These are phyloP conservation scores for Acanthurus leucopareius DNA, from an alignment of 2,797 vertebrate species.

Conservation along the genomic window DNA sequence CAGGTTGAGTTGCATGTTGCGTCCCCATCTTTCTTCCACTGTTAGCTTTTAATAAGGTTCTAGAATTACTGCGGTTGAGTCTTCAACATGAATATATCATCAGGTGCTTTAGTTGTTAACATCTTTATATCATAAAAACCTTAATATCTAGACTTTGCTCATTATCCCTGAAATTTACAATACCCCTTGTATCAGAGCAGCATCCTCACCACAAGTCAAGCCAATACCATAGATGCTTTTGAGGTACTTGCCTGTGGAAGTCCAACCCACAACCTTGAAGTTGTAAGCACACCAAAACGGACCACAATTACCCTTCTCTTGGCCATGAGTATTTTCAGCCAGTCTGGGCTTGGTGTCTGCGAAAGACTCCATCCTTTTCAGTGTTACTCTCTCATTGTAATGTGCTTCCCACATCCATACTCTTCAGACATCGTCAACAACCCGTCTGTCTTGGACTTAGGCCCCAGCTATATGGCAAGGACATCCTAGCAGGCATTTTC, in stretches of 20 bases:
- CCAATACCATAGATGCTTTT: conserved; percentile 60
- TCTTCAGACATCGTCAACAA: conserved; percentile 48
- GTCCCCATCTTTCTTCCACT: neutral
- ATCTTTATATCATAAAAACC: conserved; percentile 2
- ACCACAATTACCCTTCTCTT: conserved; percentile 70
- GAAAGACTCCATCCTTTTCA: conserved; percentile 61
- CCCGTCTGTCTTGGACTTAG: conserved; percentile 23
- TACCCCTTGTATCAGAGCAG: conserved; percentile 34
- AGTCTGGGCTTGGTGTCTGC: conserved; percentile 68
- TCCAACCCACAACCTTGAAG: conserved; percentile 78
- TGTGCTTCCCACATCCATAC: conserved; percentile 50
- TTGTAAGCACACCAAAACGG: conserved; percentile 70
- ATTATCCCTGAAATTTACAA: conserved; percentile 16
- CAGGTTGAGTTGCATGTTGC: neutral
- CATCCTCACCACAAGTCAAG: conserved; percentile 35
- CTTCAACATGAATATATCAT: conserved; percentile 6
- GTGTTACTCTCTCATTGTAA: conserved; percentile 64
- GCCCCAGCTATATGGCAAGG: conserved; percentile 14
- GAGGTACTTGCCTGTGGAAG: conserved; percentile 66
- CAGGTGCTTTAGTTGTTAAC: neutral
- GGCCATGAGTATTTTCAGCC: conserved; percentile 76
- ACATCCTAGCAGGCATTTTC: conserved; percentile 32
- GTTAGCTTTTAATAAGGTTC: neutral
- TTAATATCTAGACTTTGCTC: conserved; percentile 12
- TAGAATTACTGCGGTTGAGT: neutral